A percentile compares a stretch with the other conserved stretches of the same genome.
These are phyloP conservation scores for Paragorgia papillata DNA, from an alignment of 92 coral and sea anemone species.

Conservation along the genomic window DNA sequence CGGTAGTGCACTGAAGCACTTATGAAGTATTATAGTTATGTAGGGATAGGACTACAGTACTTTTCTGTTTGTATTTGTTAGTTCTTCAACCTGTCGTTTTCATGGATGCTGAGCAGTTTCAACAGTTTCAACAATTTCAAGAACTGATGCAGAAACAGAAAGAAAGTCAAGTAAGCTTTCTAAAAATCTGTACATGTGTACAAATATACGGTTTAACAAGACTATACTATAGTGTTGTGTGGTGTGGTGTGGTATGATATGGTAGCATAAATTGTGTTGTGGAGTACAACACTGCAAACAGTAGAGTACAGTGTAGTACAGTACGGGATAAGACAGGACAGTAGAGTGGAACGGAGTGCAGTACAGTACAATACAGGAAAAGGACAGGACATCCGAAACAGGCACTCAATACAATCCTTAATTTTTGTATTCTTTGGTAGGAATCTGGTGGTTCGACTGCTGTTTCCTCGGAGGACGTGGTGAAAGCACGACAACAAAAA, in stretches of 20 bases:
- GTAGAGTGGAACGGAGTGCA: no score
- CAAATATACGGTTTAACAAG: background rate
- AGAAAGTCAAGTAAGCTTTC: background rate
- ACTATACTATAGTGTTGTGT: no score
- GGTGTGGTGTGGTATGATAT: no score
- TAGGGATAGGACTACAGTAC: no score
- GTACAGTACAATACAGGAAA: no score
- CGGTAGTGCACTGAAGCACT: background rate
- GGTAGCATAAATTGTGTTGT: no score
- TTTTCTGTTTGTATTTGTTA: background rate
- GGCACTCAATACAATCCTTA: no score
- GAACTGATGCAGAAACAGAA: slow-evolving; percentile 31
- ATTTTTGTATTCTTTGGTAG: background rate
- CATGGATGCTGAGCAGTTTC: slow-evolving; percentile 36
- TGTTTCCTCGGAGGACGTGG: slow-evolving; percentile 24
- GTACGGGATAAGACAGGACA: no score
- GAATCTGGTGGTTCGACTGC: slow-evolving; percentile 26
- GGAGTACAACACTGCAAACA: no score
- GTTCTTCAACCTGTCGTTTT: slow-evolving; percentile 33
- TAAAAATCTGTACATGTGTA: background rate
- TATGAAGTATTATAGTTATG: background rate
- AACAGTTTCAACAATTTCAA: slow-evolving; percentile 36
- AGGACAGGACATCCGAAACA: no score
- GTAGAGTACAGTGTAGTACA: no score
- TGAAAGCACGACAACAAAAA: background rate